phyloP scores from a whole-genome alignment of 2,888 invertebrate genomes.

The Epinotia ramella region DNA sequence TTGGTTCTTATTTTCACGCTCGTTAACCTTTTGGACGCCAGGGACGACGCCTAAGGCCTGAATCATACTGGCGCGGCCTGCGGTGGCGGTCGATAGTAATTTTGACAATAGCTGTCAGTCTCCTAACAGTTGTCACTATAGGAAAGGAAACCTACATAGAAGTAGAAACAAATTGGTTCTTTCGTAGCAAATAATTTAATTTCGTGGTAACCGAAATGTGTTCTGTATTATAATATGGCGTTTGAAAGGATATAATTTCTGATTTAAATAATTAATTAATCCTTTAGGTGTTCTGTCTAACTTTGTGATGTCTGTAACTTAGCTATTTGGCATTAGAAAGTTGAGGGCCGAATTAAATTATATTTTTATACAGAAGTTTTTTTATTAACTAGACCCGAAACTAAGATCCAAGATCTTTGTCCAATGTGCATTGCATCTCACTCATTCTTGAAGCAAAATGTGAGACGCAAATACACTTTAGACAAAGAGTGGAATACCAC shows the following conservation, averaged over 20 bases:
- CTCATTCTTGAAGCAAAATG: too few species aligned
- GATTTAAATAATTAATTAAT: constrained; percentile 23
- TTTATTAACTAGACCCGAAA: constrained; percentile 53
- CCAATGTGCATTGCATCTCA: too few species aligned
- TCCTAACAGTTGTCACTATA: background rate
- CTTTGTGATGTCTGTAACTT: constrained; percentile 71
- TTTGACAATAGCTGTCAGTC: too few species aligned
- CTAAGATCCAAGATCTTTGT: too few species aligned
- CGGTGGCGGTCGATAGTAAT: too few species aligned
- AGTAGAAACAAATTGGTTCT: too few species aligned
- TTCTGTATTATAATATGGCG: background rate
- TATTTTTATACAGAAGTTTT: constrained; percentile 72
- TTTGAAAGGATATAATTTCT: constrained; percentile 42
- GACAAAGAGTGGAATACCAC: too few species aligned
- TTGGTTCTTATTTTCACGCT: constrained; percentile 58
- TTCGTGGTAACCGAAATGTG: too few species aligned
- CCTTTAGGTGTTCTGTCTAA: constrained; percentile 50
- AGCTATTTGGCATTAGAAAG: constrained; percentile 64
- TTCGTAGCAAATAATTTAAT: background rate
- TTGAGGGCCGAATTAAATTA: constrained; percentile 75
- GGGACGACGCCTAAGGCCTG: background rate
- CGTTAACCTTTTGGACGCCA: background rate
- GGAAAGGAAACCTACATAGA: background rate
- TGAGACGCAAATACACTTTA: too few species aligned
- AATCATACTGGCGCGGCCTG: too few species aligned